Conservation (phyloP, 2,888 invertebrate genomes). For the Therioaphis trifolii region DNA sequence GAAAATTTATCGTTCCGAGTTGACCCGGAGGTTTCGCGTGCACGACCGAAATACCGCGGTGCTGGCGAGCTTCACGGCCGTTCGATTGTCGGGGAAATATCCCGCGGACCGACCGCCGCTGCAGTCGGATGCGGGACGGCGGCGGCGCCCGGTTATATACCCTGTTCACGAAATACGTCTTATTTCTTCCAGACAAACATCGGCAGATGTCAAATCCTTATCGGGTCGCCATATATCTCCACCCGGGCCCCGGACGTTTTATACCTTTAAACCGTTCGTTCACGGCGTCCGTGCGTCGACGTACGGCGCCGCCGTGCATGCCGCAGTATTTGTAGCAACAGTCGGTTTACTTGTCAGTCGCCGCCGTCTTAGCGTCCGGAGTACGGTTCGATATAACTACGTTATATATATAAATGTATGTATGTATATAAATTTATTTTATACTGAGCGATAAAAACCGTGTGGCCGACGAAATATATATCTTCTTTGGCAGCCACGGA, state of each 20-base stretch:
- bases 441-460: background rate
- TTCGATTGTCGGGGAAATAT: too few relatives aligned
- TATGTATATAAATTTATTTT: background rate
- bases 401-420: too few relatives aligned
- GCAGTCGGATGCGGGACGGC: background rate
- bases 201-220: constrained; percentile 45
- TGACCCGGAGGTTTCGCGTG: constrained; percentile 26
- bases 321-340: too few relatives aligned
- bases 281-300: too few relatives aligned
- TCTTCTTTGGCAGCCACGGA: background rate
- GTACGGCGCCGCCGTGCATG: background rate
- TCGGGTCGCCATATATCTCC: constrained; percentile 30
- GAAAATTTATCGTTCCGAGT: constrained; percentile 42
- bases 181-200: constrained; percentile 45
- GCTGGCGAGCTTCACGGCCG: too few relatives aligned
- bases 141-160: background rate
- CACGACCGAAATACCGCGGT: background rate
- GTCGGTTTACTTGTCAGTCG: too few relatives aligned
- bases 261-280: background rate
- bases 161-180: constrained; percentile 15
- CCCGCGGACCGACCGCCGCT: too few relatives aligned
- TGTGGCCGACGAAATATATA: background rate
- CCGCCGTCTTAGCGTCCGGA: too few relatives aligned
- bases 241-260: background rate
- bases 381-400: too few relatives aligned